These are phyloP conservation scores for Manacus vitellinus DNA, from an alignment of 2,113 vertebrate species.

Conservation along the genomic window DNA sequence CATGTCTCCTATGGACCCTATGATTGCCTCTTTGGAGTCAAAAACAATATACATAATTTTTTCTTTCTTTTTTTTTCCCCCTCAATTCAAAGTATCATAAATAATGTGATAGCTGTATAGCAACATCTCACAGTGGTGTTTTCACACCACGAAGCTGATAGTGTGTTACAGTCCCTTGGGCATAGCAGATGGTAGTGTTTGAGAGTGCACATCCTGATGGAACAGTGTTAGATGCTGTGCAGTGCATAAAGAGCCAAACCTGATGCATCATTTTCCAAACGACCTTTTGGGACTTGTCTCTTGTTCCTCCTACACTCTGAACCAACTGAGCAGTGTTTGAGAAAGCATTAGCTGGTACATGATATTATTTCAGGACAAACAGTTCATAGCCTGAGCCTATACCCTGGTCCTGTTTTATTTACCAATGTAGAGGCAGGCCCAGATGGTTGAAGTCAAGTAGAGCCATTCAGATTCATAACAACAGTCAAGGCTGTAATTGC, in stretches of 20 bases:
- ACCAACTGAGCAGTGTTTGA: not conserved
- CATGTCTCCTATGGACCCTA: not conserved
- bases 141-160: not conserved
- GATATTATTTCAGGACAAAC: not conserved
- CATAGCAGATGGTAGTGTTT: not conserved
- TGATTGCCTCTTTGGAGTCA: not conserved
- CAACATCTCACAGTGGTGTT: not conserved
- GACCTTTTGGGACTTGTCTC: not conserved
- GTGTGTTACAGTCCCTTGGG: not conserved
- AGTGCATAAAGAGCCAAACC: not conserved
- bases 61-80: not conserved
- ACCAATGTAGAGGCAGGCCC: not conserved
- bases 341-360: not conserved
- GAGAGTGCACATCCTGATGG: not conserved
- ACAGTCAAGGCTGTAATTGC: not conserved
- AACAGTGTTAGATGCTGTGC: not conserved
- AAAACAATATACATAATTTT: not conserved
- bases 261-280: not conserved
- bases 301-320: not conserved
- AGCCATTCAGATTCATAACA: not conserved
- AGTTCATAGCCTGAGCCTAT: not conserved
- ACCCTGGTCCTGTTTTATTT: not conserved
- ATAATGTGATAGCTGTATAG: not conserved
- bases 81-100: not conserved
- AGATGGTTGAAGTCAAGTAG: not conserved